phyloP scores from a whole-genome alignment of 1,140 invertebrate species.

The Pristionchus pacificus region DNA sequence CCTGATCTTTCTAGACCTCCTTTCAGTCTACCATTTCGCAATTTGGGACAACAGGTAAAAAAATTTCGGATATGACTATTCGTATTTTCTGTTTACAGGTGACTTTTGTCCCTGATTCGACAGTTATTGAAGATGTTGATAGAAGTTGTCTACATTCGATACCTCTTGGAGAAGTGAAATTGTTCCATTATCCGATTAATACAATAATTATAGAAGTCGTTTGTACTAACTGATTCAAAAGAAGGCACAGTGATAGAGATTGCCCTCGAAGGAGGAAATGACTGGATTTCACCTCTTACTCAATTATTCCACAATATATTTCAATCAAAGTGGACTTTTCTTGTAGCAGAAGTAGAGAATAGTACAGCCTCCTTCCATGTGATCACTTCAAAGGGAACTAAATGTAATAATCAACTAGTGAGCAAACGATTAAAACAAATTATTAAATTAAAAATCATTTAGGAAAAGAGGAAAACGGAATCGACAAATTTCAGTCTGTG shows the following conservation, averaged over 20 bases:
- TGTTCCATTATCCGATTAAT: neutral
- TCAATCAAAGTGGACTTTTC: neutral
- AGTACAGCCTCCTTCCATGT: neutral
- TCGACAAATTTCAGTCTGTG: neutral
- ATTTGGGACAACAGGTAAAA: neutral
- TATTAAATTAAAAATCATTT: too few relatives aligned
- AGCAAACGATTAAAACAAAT: too few relatives aligned
- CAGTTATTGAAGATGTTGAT: neutral
- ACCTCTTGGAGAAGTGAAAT: neutral
- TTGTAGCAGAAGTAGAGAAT: neutral
- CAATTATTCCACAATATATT: neutral
- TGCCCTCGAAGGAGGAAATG: neutral
- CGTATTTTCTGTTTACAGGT: neutral
- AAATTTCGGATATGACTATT: neutral
- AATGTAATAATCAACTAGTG: too few relatives aligned
- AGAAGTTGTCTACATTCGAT: neutral
- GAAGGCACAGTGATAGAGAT: neutral
- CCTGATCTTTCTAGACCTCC: neutral
- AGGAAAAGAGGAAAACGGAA: too few relatives aligned
- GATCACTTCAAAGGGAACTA: neutral
- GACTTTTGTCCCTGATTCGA: neutral
- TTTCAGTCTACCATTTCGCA: neutral
- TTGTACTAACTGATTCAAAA: neutral
- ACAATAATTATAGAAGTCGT: neutral
- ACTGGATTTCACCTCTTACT: neutral